Conservation (phyloP, 2,888 invertebrate genomes). For the Trisateles emortualis region DNA sequence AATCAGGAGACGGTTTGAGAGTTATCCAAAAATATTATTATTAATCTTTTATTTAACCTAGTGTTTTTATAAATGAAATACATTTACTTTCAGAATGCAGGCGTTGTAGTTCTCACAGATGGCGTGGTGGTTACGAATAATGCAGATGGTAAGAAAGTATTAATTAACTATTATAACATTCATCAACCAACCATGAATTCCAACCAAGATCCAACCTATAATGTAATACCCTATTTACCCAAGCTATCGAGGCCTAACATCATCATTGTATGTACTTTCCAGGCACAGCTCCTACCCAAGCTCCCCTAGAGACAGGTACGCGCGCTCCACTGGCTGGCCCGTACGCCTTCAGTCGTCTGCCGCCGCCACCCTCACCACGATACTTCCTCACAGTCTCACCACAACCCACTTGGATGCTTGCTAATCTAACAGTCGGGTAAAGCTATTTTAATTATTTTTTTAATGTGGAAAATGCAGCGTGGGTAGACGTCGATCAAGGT, state of each 20-base stretch:
- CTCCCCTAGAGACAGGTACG: constrained; percentile 85
- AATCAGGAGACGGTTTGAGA: no score
- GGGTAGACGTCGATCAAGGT: no score
- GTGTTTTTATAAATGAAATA: background rate
- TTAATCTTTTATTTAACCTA: no score
- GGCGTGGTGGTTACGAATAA: constrained; percentile 88
- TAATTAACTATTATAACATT: background rate
- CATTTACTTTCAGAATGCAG: constrained; percentile 89
- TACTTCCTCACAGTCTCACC: constrained; percentile 92
- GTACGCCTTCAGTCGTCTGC: constrained; percentile 96
- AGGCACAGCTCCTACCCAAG: constrained; percentile 41
- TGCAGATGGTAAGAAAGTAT: constrained; percentile 85
- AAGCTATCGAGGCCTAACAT: no score
- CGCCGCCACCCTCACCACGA: constrained; percentile 93
- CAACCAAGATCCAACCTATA: no score
- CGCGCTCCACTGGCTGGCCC: constrained; percentile 95
- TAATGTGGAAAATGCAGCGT: no score
- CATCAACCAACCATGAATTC: no score
- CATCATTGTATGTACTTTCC: background rate
- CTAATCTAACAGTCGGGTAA: constrained; percentile 93
- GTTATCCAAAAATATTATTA: no score
- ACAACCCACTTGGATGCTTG: constrained; percentile 93
- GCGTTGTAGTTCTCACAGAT: constrained; percentile 92
- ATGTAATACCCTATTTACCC: no score
- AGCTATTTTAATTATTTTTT: constrained; percentile 4